Conservation (phyloP, 2,113 vertebrate species). For the Clarias batrachus region DNA sequence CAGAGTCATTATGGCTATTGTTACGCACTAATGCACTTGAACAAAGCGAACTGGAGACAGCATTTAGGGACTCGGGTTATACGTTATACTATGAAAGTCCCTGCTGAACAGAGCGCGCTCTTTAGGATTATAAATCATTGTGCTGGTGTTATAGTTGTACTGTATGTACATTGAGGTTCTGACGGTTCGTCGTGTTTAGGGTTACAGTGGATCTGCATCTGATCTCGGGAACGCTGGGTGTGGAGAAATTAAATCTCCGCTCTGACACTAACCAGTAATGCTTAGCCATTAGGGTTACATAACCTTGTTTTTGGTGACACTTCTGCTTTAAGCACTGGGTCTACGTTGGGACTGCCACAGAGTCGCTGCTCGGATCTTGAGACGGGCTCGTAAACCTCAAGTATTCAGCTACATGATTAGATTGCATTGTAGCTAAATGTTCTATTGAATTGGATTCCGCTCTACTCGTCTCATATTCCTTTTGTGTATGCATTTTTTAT, state of each 20-base stretch:
- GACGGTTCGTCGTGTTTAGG: not conserved
- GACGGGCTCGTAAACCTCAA: not conserved
- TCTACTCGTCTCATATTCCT: not conserved
- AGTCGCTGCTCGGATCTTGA: not conserved
- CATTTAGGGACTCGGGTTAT: not conserved
- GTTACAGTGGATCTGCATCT: not conserved
- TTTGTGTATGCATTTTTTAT: not conserved
- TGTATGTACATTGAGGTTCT: no score
- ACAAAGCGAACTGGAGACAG: constrained; percentile 12
- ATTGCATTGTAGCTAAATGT: not conserved
- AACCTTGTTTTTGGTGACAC: not conserved
- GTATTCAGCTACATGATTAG: not conserved
- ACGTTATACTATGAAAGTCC: not conserved
- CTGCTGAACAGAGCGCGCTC: not conserved
- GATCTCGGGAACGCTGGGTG: not conserved
- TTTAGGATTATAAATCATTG: not conserved
- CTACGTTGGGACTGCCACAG: not conserved
- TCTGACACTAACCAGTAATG: not conserved
- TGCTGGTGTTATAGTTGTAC: not conserved
- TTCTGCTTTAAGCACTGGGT: not conserved
- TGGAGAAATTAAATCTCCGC: not conserved
- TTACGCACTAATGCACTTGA: constrained; percentile 25
- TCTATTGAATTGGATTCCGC: not conserved
- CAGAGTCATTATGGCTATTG: constrained; percentile 27
- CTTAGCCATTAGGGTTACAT: not conserved